Conservation (phyloP, 2,888 invertebrate genomes). For the Ptilodon capucinus region DNA sequence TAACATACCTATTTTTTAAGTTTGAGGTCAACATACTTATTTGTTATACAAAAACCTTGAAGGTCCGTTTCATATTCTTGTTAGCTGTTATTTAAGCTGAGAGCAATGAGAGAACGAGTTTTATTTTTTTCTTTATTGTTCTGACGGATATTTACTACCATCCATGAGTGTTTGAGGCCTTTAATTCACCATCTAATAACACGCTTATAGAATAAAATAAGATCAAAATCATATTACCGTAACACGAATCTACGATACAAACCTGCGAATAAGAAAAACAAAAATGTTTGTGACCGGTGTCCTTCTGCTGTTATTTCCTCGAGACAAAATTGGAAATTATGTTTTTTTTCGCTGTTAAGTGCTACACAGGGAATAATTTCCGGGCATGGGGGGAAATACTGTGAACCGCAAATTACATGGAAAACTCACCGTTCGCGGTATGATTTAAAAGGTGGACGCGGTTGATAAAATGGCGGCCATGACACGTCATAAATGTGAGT, state of each 20-base stretch:
- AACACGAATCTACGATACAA: neutral
- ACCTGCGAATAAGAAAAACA: neutral
- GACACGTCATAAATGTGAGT: conserved; percentile 33
- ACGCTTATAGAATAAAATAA: neutral
- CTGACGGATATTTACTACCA: too few relatives aligned
- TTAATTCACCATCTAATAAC: too few relatives aligned
- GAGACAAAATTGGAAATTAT: conserved; percentile 25
- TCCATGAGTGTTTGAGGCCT: too few relatives aligned
- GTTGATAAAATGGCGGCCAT: conserved; percentile 23
- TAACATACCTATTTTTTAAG: neutral
- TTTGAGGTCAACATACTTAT: neutral
- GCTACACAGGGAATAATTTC: conserved; percentile 58
- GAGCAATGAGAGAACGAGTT: too few relatives aligned
- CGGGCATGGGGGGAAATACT: conserved; percentile 52
- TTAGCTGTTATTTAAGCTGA: neutral
- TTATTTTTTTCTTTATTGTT: too few relatives aligned
- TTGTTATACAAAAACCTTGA: neutral
- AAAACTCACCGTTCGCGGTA: conserved; percentile 36
- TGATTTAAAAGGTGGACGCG: conserved; percentile 21
- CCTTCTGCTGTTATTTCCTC: conserved; percentile 12
- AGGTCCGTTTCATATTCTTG: neutral
- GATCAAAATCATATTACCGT: neutral
- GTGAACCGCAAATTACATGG: conserved; percentile 42
- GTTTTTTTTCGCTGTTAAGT: conserved; percentile 19
- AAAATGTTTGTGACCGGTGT: conserved; percentile 7